Percentiles rank a stretch among this genome's conserved stretches.
Evolutionary conservation across 2,797 vertebrate genomes (phyloP).

Genomic region (Bovichtus variegatus): DNA sequence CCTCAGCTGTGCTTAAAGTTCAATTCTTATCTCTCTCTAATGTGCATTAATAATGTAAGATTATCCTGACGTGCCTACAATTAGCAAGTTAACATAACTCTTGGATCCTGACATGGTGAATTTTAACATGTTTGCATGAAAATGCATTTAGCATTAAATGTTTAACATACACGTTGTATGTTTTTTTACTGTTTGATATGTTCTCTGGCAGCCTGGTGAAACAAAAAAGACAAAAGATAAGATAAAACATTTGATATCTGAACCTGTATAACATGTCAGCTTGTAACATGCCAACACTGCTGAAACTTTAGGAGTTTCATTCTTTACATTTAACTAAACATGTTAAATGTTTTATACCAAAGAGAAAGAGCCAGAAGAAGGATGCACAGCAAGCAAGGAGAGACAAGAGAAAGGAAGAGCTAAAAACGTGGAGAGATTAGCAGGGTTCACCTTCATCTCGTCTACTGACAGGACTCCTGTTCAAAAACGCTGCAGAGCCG

Average conservation of each 20-base stretch:
- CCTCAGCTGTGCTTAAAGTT: background rate
- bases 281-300: background rate
- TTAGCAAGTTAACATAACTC: background rate
- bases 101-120: background rate
- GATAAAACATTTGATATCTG: background rate
- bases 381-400: background rate
- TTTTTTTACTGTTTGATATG: background rate
- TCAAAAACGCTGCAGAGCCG: conserved; percentile 30
- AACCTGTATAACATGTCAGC: background rate
- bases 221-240: background rate
- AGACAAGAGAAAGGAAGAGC: background rate
- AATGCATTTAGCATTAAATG: background rate
- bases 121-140: background rate
- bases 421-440: conserved; percentile 33
- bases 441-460: conserved; percentile 53
- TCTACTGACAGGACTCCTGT: conserved; percentile 55
- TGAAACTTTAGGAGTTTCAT: background rate
- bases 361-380: background rate
- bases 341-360: background rate
- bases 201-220: background rate
- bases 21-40: background rate
- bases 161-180: background rate
- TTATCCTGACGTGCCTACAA: too few species aligned
- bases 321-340: background rate
- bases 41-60: too few species aligned